Percentiles rank a stretch among this genome's conserved stretches.
phyloP scores from a whole-genome alignment of 2,797 vertebrate species.

The Eulemur rubriventer region DNA sequence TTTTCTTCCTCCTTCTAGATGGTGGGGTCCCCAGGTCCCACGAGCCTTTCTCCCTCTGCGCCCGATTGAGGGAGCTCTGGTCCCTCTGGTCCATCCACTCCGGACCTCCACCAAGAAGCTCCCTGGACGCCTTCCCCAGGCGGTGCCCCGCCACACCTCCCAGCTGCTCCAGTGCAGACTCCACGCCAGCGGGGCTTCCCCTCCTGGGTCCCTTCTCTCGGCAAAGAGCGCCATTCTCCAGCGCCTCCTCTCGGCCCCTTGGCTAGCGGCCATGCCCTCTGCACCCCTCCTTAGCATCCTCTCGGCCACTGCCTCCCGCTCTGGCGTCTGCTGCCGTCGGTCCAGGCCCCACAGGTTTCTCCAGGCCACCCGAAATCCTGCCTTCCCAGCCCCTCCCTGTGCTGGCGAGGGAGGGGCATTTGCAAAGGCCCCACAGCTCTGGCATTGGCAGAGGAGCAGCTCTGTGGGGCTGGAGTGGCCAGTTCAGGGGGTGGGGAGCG shows the following conservation, averaged over 20 bases:
- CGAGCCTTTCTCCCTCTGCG: background rate
- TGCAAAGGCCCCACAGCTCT: background rate
- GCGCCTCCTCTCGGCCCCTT: background rate
- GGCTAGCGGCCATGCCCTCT: accelerated
- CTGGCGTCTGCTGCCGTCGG: accelerated
- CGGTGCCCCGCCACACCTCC: accelerated
- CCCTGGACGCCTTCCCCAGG: background rate
- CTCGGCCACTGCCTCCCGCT: background rate
- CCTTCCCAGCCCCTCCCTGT: background rate
- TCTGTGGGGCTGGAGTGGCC: background rate
- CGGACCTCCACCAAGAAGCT: background rate
- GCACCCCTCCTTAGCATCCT: background rate
- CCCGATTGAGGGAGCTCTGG: background rate
- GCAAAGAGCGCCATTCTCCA: background rate
- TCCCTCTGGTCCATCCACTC: no score
- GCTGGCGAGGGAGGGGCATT: background rate
- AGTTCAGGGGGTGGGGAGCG: no score
- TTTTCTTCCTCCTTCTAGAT: background rate
- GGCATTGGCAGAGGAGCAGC: background rate
- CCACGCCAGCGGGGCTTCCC: background rate
- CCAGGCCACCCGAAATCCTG: background rate
- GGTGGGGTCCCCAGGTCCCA: background rate
- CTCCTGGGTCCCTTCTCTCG: background rate
- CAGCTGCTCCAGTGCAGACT: background rate
- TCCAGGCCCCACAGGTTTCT: background rate